These are phyloP conservation scores for Brevimyrus niger DNA, from an alignment of 2,113 vertebrate species.

Conservation along the genomic window DNA sequence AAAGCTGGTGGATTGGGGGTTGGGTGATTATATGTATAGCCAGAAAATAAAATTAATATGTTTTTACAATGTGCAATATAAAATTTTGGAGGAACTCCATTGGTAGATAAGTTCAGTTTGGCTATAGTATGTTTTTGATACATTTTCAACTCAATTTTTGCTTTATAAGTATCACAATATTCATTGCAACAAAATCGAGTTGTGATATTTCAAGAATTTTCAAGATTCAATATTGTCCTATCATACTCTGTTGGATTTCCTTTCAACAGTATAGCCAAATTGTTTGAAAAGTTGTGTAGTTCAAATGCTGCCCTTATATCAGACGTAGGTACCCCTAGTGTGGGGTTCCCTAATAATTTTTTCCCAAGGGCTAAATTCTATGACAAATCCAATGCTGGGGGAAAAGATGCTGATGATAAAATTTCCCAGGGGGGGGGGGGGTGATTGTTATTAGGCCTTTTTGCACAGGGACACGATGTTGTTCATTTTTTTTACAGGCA, in stretches of 20 bases:
- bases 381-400: background rate
- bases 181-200: background rate
- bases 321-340: background rate
- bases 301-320: background rate
- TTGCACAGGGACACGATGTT: background rate
- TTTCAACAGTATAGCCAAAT: background rate
- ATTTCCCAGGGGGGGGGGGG: background rate
- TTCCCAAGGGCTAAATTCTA: background rate
- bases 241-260: background rate
- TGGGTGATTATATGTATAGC: background rate
- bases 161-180: background rate
- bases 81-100: background rate
- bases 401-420: background rate
- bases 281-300: background rate
- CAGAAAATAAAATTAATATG: background rate
- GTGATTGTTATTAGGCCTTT: background rate
- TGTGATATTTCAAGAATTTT: background rate
- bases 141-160: background rate
- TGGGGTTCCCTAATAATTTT: background rate
- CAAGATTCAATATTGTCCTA: background rate
- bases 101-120: background rate
- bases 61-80: background rate
- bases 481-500: constrained; percentile 51
- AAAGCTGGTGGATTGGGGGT: background rate
- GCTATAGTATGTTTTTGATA: background rate